Conservation (phyloP, 2,888 invertebrate species). For the Alloplasta piceator region DNA sequence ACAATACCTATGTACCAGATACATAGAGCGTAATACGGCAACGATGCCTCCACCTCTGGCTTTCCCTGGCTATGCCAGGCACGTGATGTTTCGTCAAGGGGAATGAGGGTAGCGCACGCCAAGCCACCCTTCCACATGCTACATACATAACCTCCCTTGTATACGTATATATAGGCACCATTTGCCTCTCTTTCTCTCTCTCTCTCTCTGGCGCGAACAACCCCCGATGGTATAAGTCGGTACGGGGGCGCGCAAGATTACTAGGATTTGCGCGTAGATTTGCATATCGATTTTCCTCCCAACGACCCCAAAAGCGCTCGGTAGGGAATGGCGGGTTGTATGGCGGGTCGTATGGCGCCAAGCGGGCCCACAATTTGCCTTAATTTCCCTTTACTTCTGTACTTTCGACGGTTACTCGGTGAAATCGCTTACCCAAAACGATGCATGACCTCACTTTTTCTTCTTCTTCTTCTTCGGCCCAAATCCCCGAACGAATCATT, state of each 20-base stretch:
- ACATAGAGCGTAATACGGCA: no score
- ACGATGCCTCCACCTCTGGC: conserved; percentile 25
- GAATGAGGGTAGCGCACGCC: conserved; percentile 34
- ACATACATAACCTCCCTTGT: conserved; percentile 7
- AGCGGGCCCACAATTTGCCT: conserved; percentile 78
- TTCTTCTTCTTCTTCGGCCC: conserved; percentile 24
- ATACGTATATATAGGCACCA: conserved; percentile 3
- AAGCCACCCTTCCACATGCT: conserved; percentile 42
- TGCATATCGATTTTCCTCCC: conserved; percentile 81
- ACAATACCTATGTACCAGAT: no score
- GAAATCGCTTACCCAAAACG: conserved; percentile 29
- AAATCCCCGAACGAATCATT: neutral
- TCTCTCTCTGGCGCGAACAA: conserved; percentile 58
- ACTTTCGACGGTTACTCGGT: conserved; percentile 23
- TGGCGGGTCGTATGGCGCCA: conserved; percentile 73
- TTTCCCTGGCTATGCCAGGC: conserved; percentile 19
- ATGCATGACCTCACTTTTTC: conserved; percentile 51
- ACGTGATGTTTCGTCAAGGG: conserved; percentile 61
- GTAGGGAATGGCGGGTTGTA: conserved; percentile 66
- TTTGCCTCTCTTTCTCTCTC: conserved; percentile 40
- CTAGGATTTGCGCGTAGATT: conserved; percentile 82
- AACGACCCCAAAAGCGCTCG: conserved; percentile 59
- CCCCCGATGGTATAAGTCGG: conserved; percentile 53
- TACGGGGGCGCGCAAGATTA: conserved; percentile 75
- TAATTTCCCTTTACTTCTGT: conserved; percentile 73